Conservation (phyloP, 2,888 invertebrate genomes). For the Habroteleia sp. region DNA sequence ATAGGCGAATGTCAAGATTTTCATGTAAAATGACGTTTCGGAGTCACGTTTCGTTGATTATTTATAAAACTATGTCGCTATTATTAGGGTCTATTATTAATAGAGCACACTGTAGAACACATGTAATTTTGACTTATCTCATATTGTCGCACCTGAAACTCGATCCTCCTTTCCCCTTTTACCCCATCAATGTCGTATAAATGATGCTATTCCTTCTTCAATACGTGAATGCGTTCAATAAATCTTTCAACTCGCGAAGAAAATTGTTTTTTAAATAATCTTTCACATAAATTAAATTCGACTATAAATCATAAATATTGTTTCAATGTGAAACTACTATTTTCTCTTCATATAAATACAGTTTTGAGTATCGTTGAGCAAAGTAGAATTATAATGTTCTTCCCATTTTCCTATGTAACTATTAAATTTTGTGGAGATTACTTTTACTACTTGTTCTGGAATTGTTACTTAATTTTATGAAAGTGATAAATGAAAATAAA, state of each 20-base stretch:
- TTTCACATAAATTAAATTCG: conserved; percentile 12
- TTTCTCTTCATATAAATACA: no score
- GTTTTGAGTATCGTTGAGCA: no score
- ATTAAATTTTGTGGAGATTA: no score
- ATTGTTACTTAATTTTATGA: no score
- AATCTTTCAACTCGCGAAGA: conserved; percentile 17
- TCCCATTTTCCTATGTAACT: no score
- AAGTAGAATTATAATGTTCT: no score
- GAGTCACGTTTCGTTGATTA: conserved; percentile 51
- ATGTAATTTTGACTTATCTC: conserved; percentile 58
- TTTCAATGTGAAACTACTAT: no score
- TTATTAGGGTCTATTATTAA: conserved; percentile 73
- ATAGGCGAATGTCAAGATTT: conserved; percentile 25
- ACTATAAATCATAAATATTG: conserved; percentile 30
- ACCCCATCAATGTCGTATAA: no score
- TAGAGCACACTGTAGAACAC: conserved; percentile 66
- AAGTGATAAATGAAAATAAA: no score
- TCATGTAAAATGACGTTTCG: conserved; percentile 36
- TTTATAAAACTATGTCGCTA: conserved; percentile 67
- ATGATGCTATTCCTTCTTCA: neutral
- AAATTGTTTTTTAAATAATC: conserved; percentile 38
- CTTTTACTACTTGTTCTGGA: no score
- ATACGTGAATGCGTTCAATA: neutral
- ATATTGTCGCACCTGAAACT: conserved; percentile 3
- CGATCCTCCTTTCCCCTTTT: neutral